These are phyloP conservation scores for Ranitomeya imitator DNA, from an alignment of 2,113 vertebrate genomes.

Conservation along the genomic window DNA sequence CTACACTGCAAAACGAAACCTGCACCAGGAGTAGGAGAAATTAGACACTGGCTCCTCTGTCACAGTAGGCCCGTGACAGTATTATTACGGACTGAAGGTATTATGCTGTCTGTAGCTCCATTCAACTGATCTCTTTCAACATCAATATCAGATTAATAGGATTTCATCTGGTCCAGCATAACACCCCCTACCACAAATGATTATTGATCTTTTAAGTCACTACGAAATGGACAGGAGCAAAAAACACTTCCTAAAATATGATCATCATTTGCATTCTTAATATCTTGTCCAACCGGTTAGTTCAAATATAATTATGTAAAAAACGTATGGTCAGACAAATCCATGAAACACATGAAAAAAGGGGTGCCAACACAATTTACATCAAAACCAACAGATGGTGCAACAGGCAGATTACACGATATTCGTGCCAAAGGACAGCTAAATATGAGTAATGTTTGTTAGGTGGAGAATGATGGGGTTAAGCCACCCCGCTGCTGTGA, in stretches of 20 bases:
- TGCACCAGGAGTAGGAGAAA: too few species aligned
- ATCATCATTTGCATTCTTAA: neutral
- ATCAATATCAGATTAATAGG: neutral
- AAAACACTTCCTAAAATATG: neutral
- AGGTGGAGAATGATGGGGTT: neutral
- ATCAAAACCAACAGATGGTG: slow-evolving; percentile 23
- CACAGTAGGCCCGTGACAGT: too few species aligned
- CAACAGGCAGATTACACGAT: neutral
- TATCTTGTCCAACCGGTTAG: too few species aligned
- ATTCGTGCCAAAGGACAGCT: neutral
- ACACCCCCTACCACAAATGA: neutral
- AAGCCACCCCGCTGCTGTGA: neutral
- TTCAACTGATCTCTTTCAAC: too few species aligned
- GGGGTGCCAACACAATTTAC: slow-evolving; percentile 13
- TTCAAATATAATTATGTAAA: neutral
- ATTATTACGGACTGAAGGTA: too few species aligned
- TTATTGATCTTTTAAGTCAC: neutral
- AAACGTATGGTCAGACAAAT: neutral
- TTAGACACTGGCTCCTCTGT: too few species aligned
- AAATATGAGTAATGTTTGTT: slow-evolving; percentile 5
- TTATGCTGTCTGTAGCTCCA: neutral
- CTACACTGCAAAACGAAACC: too few species aligned
- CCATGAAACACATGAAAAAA: slow-evolving; percentile 5
- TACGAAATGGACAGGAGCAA: neutral
- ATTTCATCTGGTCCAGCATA: neutral